phyloP scores from a whole-genome alignment of 2,113 vertebrate genomes.

The Montifringilla adamsi region DNA sequence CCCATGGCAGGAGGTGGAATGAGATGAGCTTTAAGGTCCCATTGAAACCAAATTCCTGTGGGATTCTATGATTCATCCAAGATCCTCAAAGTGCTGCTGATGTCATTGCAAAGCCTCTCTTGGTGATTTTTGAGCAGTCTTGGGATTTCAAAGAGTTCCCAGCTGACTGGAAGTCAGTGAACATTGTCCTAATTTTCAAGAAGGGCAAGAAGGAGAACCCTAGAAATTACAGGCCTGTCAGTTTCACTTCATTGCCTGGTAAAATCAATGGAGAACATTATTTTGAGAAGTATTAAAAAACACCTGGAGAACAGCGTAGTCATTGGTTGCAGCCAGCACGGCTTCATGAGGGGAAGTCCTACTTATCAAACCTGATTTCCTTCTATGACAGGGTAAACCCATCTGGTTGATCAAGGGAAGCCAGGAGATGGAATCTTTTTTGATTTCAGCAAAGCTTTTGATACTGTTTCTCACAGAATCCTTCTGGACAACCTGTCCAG shows the following conservation, averaged over 20 bases:
- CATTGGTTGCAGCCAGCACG: fast-evolving
- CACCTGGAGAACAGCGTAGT: fast-evolving
- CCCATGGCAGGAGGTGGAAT: neutral
- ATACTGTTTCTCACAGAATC: neutral
- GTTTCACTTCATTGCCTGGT: neutral
- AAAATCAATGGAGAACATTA: neutral
- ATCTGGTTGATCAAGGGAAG: neutral
- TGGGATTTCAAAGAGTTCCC: neutral
- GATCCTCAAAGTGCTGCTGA: neutral
- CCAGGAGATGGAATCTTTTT: neutral
- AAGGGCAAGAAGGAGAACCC: neutral
- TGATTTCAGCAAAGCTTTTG: neutral
- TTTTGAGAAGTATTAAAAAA: neutral
- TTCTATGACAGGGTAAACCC: neutral
- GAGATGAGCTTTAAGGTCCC: neutral
- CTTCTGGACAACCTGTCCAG: neutral
- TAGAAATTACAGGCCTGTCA: neutral
- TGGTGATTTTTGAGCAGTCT: neutral
- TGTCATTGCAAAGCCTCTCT: neutral
- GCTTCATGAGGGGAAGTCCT: neutral
- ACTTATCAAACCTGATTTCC: neutral
- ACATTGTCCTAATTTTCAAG: neutral
- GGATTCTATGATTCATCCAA: neutral
- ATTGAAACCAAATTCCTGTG: neutral
- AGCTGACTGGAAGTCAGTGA: neutral